Evolutionary conservation across 92 coral and sea anemone species (phyloP), one percentile per base, ranked within the genome.

Genomic region (Muricea muricata): DNA sequence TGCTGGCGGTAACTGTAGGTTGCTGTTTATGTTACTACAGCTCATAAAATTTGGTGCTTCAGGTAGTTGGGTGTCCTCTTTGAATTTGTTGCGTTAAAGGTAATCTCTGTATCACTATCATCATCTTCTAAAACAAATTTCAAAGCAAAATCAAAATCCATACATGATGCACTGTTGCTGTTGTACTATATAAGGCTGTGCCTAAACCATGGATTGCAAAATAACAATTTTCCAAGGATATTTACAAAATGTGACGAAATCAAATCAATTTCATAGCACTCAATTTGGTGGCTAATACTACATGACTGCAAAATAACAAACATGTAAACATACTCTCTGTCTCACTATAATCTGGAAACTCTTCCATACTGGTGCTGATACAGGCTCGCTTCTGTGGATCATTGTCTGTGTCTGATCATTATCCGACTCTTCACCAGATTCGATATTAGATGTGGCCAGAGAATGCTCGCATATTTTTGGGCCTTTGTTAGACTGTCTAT

Each of bases 321-420:
- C n/a, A n/a, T n/a, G n/a, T n/a, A n/a, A n/a, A n/a, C 75, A 32
- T 68, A 68, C 75, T 68, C 47, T 68, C 75, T 68, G 75, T 68
- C 20, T 68, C 75, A 68, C 75, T 68, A 48, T 68, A 68, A 35
- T 68, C 75, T 31, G 75, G 75, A 68, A 68, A 68, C 0, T 68
- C 75, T 35, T 68, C 75, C 75, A 68, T 68, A 24, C 75, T 68
- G 34, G 46, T 68, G 32, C 75, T 68, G 48, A 68, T 68, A 29
- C 75, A 68, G 31, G 48, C 47, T 32, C 48, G 75, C 34, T 68
- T 68, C 75, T 48, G 75, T 68, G 75, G 75, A n/a, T 32, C 50
- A 68, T 68, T 31, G 75, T 24, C n/a, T n/a, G n/a, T 15, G 45
- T 68, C 75, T 23, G 42, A 0, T 68, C 75, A 0, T 68, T 48